Conservation (phyloP, 2,113 vertebrate species). For the Corythaixoides concolor region DNA sequence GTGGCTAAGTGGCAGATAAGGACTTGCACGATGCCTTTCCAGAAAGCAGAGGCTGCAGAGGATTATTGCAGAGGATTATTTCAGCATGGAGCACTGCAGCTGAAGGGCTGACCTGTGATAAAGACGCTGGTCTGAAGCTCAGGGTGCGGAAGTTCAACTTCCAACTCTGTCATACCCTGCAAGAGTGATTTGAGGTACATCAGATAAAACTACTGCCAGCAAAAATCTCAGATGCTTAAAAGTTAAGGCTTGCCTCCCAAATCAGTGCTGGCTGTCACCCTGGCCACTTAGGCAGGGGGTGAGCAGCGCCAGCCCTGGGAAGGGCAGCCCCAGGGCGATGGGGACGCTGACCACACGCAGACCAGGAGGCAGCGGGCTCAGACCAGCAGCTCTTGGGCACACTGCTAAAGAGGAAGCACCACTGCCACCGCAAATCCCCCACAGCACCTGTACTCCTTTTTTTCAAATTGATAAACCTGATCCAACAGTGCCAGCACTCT, state of each 20-base stretch:
- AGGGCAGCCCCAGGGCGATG: not conserved
- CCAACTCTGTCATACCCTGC: not conserved
- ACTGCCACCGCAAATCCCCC: not conserved
- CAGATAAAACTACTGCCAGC: not conserved
- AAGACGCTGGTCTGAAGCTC: not conserved
- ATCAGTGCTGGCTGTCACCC: not conserved
- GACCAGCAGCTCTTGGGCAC: not conserved
- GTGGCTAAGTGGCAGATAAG: not conserved
- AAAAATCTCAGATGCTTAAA: not conserved
- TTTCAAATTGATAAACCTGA: not conserved
- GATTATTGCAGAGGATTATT: not conserved
- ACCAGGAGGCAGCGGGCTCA: not conserved
- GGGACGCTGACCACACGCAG: fast-evolving
- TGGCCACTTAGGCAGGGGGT: not conserved
- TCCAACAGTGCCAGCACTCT: not conserved
- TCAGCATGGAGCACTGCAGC: not conserved
- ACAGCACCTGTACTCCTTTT: not conserved
- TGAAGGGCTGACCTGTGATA: not conserved
- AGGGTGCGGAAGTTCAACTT: not conserved
- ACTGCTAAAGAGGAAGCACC: fast-evolving
- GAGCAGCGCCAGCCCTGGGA: not conserved
- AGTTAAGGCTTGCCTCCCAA: not conserved
- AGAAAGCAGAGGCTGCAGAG: not conserved
- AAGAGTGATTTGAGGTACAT: not conserved
- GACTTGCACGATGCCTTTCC: not conserved